Conservation (phyloP, 2,113 vertebrate genomes). For the Typhlomys cinereus region DNA sequence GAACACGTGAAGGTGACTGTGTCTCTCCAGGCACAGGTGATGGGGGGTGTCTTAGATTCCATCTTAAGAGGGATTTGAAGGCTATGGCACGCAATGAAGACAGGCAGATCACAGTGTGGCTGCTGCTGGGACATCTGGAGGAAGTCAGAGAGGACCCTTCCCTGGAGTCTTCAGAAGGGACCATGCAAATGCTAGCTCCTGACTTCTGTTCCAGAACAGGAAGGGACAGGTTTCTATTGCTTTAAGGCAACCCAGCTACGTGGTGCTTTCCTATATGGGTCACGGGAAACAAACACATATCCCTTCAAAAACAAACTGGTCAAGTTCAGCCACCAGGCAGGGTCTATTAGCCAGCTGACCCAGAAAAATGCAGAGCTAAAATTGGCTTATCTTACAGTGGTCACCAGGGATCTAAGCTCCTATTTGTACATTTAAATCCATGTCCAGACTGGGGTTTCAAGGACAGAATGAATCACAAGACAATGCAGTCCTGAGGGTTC, state of each 20-base stretch:
- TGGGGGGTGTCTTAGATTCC: fast-evolving
- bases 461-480: fast-evolving
- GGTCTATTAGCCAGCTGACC: constrained; percentile 32
- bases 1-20: not conserved
- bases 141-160: fast-evolving
- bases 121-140: fast-evolving
- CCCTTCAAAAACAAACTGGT: not conserved
- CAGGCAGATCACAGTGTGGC: not conserved
- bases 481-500: not conserved
- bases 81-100: not conserved
- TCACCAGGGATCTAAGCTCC: constrained; percentile 18
- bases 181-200: not conserved
- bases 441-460: not conserved
- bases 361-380: constrained; percentile 54
- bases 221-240: not conserved
- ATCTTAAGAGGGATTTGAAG: not conserved
- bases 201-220: not conserved
- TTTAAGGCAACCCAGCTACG: not conserved
- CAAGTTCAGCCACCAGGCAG: not conserved
- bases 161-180: fast-evolving
- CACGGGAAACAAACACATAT: not conserved
- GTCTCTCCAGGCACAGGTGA: too few relatives aligned
- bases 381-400: constrained; percentile 49
- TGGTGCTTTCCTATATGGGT: not conserved
- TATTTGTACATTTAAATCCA: not conserved